Base-by-base conservation (phyloP, 2,888 invertebrate genomes). In the Didymodactylos carnosus region DNA sequence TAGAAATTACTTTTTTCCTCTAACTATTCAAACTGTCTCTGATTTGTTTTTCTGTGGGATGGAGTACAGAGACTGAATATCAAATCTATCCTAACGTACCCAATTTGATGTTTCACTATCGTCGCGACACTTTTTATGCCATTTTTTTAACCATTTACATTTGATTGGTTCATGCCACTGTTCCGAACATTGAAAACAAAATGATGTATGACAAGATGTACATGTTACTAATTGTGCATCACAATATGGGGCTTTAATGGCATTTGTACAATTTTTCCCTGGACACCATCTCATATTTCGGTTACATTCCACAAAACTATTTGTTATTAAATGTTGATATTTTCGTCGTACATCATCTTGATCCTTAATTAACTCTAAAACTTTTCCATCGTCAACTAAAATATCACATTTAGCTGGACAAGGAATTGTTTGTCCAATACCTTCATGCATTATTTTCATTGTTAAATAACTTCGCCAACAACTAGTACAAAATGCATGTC, bases 61-160 rank as follows among this genome's bases (percentile, higher is more conserved):
- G n/a, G n/a, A n/a, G n/a, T n/a, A n/a, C n/a, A n/a, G n/a, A n/a
- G n/a, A n/a, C n/a, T n/a, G n/a, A n/a, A n/a, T n/a, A n/a, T n/a
- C n/a, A n/a, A n/a, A n/a, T n/a, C n/a, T n/a, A n/a, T n/a, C n/a
- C n/a, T n/a, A n/a, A n/a, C n/a, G n/a, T n/a, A n/a, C n/a, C 97
- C 97, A 98, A 83, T 97, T 97, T 16, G 94, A 93, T 73, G 97
- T 97, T 85, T 97, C 97, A 8, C 93, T 93, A 85, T 98, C 97
- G 83, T 98, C 97, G 83, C 94, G 94, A 85, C 95, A 97, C 85
- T 98, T 97, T 86, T 94, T 95, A 78, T 94, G 91, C 97, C 97
- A 98, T 83, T 91, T 91, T 81, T 88, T 89, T 29, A 98, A 87
- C 83, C 94, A 88, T 77, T 89, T 88, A 85, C 98, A 98, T 79